Conservation (phyloP, 2,888 invertebrate species). For the Drepanosiphum platanoidis region DNA sequence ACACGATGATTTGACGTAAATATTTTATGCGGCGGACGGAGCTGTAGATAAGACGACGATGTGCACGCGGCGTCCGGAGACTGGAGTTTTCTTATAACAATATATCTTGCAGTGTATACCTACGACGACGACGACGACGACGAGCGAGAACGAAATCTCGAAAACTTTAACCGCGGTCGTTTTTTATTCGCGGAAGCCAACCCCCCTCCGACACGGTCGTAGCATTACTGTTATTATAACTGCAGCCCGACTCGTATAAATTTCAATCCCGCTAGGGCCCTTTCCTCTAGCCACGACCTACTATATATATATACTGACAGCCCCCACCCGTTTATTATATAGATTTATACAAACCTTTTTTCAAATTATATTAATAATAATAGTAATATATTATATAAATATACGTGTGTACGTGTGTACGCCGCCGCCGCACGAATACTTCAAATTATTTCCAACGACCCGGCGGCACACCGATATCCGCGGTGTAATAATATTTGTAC, state of each 20-base stretch:
- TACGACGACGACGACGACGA: background rate
- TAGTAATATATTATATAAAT: background rate
- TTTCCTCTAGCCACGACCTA: background rate
- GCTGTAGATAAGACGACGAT: background rate
- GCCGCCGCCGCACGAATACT: background rate
- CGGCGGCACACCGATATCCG: background rate
- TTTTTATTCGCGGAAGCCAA: background rate
- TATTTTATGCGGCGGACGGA: background rate
- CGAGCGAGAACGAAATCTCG: background rate
- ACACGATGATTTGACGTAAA: background rate
- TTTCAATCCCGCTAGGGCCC: background rate
- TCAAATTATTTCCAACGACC: background rate
- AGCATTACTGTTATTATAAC: background rate
- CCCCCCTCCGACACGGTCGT: background rate
- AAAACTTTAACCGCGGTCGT: conserved; percentile 3
- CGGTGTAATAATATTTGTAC: background rate
- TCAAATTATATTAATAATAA: background rate
- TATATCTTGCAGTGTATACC: background rate
- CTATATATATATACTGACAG: background rate
- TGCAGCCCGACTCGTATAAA: background rate
- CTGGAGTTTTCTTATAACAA: background rate
- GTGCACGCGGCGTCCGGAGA: background rate
- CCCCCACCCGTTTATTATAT: background rate
- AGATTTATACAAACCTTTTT: conserved; percentile 7
- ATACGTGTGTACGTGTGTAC: background rate